These are phyloP conservation scores for Centruroides sculpturatus DNA, from an alignment of 1,140 invertebrate species.

Conservation along the genomic window DNA sequence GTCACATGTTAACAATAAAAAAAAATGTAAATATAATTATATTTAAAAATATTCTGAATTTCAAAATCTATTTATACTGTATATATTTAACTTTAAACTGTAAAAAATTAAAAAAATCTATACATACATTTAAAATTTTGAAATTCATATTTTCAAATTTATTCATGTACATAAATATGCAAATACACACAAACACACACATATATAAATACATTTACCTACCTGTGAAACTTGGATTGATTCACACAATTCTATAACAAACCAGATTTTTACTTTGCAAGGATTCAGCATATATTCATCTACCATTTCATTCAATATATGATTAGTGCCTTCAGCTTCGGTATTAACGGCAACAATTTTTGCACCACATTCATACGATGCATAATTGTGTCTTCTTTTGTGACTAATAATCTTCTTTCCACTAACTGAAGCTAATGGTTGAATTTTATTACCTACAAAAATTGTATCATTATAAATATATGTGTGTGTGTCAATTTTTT, in stretches of 20 bases:
- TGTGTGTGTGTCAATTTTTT: too few species aligned
- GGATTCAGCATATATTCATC: constrained; percentile 98
- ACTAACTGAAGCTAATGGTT: too few species aligned
- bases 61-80: too few species aligned
- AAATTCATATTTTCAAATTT: too few species aligned
- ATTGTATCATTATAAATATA: too few species aligned
- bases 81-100: too few species aligned
- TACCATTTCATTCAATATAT: constrained; percentile 62
- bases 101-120: too few species aligned
- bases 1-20: too few species aligned
- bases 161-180: too few species aligned
- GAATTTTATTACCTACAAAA: constrained; percentile 3
- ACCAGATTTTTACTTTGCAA: constrained; percentile 71
- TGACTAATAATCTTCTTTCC: constrained; percentile 18
- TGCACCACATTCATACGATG: constrained; percentile 89
- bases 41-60: too few species aligned
- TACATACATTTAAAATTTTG: too few species aligned
- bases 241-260: constrained; percentile 94
- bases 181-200: background rate
- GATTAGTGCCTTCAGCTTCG: constrained; percentile 65
- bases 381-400: constrained; percentile 61
- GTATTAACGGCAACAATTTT: constrained; percentile 86
- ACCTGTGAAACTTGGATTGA: constrained; percentile 79
- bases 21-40: too few species aligned
- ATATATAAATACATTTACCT: background rate